Conservation (phyloP, 2,888 invertebrate genomes). For the Anticlea derivata region DNA sequence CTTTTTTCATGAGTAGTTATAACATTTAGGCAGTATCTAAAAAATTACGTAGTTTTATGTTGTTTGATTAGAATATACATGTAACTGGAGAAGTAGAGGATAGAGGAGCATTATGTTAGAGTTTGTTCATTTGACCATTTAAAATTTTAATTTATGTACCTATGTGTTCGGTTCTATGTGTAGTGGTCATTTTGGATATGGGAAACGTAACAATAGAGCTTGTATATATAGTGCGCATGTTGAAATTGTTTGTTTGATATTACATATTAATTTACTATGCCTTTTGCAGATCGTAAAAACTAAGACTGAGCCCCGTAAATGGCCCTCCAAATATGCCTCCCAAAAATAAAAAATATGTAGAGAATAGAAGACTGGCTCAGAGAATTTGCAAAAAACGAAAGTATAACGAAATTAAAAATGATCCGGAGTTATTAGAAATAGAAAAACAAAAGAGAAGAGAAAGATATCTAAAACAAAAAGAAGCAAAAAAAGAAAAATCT, state of each 20-base stretch:
- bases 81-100: not conserved
- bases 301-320: not conserved
- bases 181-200: not conserved
- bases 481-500: not conserved
- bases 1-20: conserved; percentile 4
- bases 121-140: conserved; percentile 1
- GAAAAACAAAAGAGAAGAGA: conserved; percentile 10
- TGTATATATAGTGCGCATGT: not conserved
- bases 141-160: not conserved
- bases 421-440: conserved; percentile 1
- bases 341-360: conserved; percentile 5
- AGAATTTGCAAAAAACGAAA: conserved; percentile 8
- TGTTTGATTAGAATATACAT: conserved; percentile 4
- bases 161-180: not conserved
- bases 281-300: conserved; percentile 2
- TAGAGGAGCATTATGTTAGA: conserved; percentile 2
- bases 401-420: conserved; percentile 7
- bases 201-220: not conserved
- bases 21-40: conserved; percentile 7
- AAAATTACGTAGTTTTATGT: conserved; percentile 7
- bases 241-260: not conserved
- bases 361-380: not conserved
- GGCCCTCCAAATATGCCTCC: conserved; percentile 3
- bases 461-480: conserved; percentile 1
- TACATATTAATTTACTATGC: not conserved